Evolutionary conservation across 1,140 invertebrate genomes (phyloP).

Genomic region (Macrobrachium nipponense): DNA sequence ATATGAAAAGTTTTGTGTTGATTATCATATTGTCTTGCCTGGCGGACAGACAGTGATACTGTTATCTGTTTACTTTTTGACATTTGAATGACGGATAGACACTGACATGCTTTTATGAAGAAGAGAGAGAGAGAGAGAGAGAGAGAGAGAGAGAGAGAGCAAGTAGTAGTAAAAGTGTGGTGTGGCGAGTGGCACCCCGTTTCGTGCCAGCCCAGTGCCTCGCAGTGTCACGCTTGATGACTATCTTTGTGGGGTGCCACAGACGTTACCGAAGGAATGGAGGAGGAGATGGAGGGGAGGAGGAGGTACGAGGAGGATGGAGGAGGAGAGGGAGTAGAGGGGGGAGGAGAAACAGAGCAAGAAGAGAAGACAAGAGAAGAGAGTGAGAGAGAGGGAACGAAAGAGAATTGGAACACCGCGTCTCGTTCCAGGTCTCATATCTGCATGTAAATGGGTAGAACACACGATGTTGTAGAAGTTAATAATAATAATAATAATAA

Average conservation of each 20-base stretch:
- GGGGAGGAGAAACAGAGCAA: neutral
- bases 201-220: constrained; percentile 53
- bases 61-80: neutral
- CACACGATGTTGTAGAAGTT: too few relatives aligned
- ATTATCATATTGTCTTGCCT: too few relatives aligned
- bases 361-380: neutral
- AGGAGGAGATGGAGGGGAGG: neutral
- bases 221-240: constrained; percentile 54
- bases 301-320: neutral
- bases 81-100: neutral
- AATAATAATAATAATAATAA: too few relatives aligned
- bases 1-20: too few relatives aligned
- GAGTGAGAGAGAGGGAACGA: neutral
- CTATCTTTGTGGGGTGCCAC: constrained; percentile 28
- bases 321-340: neutral
- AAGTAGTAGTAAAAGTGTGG: neutral
- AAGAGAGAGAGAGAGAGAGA: neutral
- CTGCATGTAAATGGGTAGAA: too few relatives aligned
- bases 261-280: neutral
- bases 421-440: too few relatives aligned
- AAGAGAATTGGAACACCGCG: neutral
- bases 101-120: neutral
- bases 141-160: constrained; percentile 25
- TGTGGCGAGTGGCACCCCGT: constrained; percentile 22
- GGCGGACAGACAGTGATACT: too few relatives aligned